These are phyloP conservation scores for Stylophora pistillata DNA, from an alignment of 64 coral and sea anemone species.

Conservation along the genomic window DNA sequence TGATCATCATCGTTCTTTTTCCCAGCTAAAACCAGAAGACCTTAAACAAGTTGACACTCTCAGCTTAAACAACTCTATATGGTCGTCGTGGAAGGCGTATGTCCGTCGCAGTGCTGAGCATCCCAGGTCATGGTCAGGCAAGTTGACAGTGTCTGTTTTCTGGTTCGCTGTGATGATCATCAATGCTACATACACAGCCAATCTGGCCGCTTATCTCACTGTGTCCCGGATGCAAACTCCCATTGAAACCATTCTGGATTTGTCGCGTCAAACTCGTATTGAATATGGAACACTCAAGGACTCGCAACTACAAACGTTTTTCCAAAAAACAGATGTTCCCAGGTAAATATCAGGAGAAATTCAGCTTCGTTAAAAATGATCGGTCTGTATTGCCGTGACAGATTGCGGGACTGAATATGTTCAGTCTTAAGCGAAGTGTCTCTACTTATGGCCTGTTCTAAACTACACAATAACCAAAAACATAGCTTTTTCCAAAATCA, in stretches of 20 bases:
- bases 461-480: too few species aligned
- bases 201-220: conserved; percentile 61
- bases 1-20: neutral
- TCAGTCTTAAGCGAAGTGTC: too few species aligned
- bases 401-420: too few species aligned
- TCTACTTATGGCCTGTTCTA: too few species aligned
- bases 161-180: conserved; percentile 76
- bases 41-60: conserved; percentile 19
- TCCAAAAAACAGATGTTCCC: conserved; percentile 59
- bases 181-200: conserved; percentile 70
- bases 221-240: conserved; percentile 70
- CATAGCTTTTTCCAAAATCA: too few species aligned
- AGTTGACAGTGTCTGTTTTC: conserved; percentile 56
- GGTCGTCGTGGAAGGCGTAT: conserved; percentile 57
- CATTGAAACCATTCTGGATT: conserved; percentile 49
- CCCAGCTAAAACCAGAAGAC: conserved; percentile 24
- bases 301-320: conserved; percentile 62
- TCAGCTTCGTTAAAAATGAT: neutral
- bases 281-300: conserved; percentile 54
- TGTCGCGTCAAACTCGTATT: conserved; percentile 46
- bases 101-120: conserved; percentile 45
- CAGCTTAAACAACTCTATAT: conserved; percentile 44
- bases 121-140: conserved; percentile 44
- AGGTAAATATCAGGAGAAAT: neutral
- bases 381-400: too few species aligned